Conservation (phyloP, 2,888 invertebrate genomes). For the Reticulitermes lucifugus region DNA sequence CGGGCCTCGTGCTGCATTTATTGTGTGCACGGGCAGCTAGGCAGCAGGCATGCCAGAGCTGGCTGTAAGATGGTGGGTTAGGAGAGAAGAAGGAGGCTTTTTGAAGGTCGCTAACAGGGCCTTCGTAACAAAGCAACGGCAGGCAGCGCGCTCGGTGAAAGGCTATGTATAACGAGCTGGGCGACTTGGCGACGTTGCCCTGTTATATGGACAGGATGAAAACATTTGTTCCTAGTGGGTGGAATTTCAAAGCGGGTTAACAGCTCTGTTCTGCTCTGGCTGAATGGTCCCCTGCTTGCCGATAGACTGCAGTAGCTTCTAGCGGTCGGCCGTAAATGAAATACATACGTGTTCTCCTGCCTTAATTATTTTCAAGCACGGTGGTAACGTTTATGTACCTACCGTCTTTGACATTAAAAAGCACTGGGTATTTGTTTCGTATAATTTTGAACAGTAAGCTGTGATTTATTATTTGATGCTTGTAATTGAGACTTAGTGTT, state of each 20-base stretch:
- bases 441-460: no score
- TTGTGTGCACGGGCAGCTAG: not conserved
- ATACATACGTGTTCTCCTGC: no score
- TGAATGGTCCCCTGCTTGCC: not conserved
- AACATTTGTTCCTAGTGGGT: slow-evolving; percentile 26
- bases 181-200: slow-evolving; percentile 33
- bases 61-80: not conserved
- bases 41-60: not conserved
- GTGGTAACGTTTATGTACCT: no score
- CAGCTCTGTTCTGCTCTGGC: not conserved
- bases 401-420: no score
- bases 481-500: no score
- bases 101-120: slow-evolving; percentile 47
- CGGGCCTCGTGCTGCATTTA: not conserved
- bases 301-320: not conserved
- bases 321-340: not conserved
- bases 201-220: not conserved
- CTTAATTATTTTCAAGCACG: no score
- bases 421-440: no score
- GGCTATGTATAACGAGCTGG: slow-evolving; percentile 27
- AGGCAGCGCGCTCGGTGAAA: slow-evolving; percentile 10
- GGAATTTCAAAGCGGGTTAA: slow-evolving; percentile 20
- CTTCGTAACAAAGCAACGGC: slow-evolving; percentile 27
- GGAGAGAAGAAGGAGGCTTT: slow-evolving; percentile 34
- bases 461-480: no score